Evolutionary conservation across 2,113 vertebrate species (phyloP), one percentile per base, ranked within the genome.

Genomic region (Lepus timidus): DNA sequence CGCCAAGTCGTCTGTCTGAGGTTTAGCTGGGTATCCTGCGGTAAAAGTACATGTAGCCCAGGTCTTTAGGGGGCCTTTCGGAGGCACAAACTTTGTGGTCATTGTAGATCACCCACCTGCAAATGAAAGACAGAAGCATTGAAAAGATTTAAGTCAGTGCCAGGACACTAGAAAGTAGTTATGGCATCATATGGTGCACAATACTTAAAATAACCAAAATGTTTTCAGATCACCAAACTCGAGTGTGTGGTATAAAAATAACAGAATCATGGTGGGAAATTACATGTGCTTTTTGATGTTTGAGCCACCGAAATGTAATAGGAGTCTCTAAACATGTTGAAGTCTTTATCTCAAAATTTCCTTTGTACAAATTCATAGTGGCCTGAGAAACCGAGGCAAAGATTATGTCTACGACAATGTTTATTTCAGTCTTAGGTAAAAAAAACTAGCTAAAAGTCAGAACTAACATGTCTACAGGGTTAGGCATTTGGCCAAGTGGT

Each of bases 31-130:
- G 98, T 98, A 99, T 98, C 97, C 99, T 99, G 95, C 98, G 99
- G 97, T 99, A 99, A 98, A 99, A 99, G 98, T 99, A 99, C 98
- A 99, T 98, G 98, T 99, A 99, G 97, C 99, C 99, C 98, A 99
- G 98, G 98, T 99, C 99, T 98, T 99, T 99, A 75, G 99, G 99
- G 98, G 99, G 99, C 96, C 99, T 98, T 98, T 99, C 99, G 78
- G 99, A 99, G 98, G 99, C 99, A 99, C 99, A 99, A 88, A 99
- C 99, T 98, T 98, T 99, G 97, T 99, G 99, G 98, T 99, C 99
- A 1, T 99, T 99, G 99, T 99, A 99, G 98, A 99, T 99, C 97
- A 99, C 99, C 99, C 99, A 99, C 97, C 99, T 99, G 97, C 92
- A 98, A 98, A 90, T 55, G 95, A 96, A 98, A 97, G 23, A 98